phyloP scores from a whole-genome alignment of 2,888 invertebrate genomes.

The Biston betularia region DNA sequence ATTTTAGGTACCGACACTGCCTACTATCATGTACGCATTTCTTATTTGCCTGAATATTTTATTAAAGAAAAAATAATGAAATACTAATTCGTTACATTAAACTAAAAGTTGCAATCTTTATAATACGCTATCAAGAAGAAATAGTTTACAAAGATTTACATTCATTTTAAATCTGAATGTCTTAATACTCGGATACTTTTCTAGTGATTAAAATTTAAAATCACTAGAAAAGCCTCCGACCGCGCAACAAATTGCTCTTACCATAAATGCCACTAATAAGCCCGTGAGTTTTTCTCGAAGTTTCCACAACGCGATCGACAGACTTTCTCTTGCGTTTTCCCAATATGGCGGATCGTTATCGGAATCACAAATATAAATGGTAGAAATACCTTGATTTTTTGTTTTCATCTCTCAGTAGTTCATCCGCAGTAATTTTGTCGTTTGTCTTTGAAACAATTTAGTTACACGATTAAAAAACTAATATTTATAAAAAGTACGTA shows the following conservation, averaged over 20 bases:
- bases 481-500: too few species aligned
- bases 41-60: too few species aligned
- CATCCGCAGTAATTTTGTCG: neutral
- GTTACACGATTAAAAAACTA: too few species aligned
- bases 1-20: too few species aligned
- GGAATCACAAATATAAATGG: constrained; percentile 33
- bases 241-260: constrained; percentile 23
- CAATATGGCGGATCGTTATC: constrained; percentile 30
- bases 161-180: neutral
- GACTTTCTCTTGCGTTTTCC: constrained; percentile 40
- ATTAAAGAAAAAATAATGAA: too few species aligned
- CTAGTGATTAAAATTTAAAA: constrained; percentile 11
- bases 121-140: too few species aligned
- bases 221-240: constrained; percentile 23
- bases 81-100: too few species aligned
- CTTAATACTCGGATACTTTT: neutral
- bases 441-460: neutral
- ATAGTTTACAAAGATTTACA: neutral
- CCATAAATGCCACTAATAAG: constrained; percentile 22
- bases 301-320: constrained; percentile 22
- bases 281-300: constrained; percentile 38
- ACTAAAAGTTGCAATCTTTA: too few species aligned
- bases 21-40: too few species aligned
- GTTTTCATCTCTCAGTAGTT: too few species aligned
- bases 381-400: neutral